These are phyloP conservation scores for Drosophila mojavensis DNA, from an alignment of 1,140 invertebrate genomes.

Conservation along the genomic window DNA sequence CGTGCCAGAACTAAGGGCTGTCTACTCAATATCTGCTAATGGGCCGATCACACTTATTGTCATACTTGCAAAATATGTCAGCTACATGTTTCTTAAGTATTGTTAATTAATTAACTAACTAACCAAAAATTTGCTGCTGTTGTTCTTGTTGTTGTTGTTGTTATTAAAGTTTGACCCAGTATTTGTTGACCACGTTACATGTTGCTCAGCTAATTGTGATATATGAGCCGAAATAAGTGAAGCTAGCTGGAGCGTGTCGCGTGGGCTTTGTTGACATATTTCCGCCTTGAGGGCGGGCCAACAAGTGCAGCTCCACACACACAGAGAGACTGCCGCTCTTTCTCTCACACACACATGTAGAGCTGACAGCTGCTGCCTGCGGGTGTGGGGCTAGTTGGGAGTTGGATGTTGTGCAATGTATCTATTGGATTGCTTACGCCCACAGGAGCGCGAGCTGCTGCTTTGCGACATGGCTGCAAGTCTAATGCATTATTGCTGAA, in stretches of 20 bases:
- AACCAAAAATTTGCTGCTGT: background rate
- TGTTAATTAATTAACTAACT: slow-evolving; percentile 35
- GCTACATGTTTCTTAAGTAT: slow-evolving; percentile 13
- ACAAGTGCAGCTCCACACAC: slow-evolving; percentile 59
- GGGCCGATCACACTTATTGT: background rate
- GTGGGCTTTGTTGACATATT: slow-evolving; percentile 22
- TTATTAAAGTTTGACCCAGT: slow-evolving; percentile 5
- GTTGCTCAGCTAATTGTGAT: slow-evolving; percentile 52
- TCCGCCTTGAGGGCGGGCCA: slow-evolving; percentile 17
- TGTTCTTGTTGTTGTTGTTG: slow-evolving; percentile 8
- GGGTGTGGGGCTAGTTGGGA: slow-evolving; percentile 2
- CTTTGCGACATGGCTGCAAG: slow-evolving; percentile 36
- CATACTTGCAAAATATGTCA: background rate
- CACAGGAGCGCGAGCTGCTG: slow-evolving; percentile 12
- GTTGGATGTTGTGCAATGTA: slow-evolving; percentile 54
- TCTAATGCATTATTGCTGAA: slow-evolving; percentile 48
- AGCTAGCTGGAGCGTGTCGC: slow-evolving; percentile 7
- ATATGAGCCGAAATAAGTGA: slow-evolving; percentile 36
- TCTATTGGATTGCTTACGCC: slow-evolving; percentile 21
- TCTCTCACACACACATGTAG: background rate
- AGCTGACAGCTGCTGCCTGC: slow-evolving; percentile 9
- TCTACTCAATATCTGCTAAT: background rate
- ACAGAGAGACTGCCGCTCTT: slow-evolving; percentile 2
- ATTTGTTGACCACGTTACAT: slow-evolving; percentile 19
- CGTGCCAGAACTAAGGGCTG: too few species aligned